A percentile compares a stretch with the other conserved stretches of the same genome.
Conservation (phyloP, 1,140 invertebrate genomes). For the Monomorium pharaonis region DNA sequence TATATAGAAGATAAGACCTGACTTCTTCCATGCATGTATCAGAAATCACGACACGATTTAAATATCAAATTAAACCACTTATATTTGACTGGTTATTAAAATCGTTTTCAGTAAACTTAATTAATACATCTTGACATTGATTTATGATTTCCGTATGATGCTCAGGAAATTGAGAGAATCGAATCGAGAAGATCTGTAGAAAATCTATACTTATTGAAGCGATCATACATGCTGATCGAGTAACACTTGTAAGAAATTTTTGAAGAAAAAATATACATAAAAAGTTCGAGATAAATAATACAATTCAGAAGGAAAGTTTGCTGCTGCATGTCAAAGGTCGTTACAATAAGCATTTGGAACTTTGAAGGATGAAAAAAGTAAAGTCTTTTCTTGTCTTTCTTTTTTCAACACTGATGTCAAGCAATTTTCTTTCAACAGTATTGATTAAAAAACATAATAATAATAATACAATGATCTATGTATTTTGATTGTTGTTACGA, state of each 20-base stretch:
- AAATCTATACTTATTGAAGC: not conserved
- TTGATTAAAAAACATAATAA: constrained; percentile 1
- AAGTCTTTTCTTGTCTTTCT: not conserved
- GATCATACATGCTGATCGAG: not conserved
- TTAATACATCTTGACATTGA: not conserved
- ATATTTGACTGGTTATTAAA: not conserved
- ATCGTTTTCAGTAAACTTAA: not conserved
- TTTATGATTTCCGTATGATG: not conserved
- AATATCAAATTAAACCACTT: not conserved
- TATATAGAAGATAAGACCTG: not conserved
- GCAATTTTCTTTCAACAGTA: not conserved
- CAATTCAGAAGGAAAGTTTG: not conserved
- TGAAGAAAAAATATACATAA: not conserved
- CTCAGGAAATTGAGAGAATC: not conserved
- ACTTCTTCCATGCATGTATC: not conserved
- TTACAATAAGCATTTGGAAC: not conserved
- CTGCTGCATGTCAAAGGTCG: no score
- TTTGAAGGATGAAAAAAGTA: not conserved
- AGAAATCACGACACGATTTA: not conserved
- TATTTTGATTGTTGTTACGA: not conserved
- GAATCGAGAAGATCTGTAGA: not conserved
- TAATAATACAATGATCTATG: not conserved
- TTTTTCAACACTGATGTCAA: not conserved
- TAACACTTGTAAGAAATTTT: not conserved
- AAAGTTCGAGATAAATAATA: not conserved